phyloP scores from a whole-genome alignment of 1,140 invertebrate species.

The Nephila pilipes region DNA sequence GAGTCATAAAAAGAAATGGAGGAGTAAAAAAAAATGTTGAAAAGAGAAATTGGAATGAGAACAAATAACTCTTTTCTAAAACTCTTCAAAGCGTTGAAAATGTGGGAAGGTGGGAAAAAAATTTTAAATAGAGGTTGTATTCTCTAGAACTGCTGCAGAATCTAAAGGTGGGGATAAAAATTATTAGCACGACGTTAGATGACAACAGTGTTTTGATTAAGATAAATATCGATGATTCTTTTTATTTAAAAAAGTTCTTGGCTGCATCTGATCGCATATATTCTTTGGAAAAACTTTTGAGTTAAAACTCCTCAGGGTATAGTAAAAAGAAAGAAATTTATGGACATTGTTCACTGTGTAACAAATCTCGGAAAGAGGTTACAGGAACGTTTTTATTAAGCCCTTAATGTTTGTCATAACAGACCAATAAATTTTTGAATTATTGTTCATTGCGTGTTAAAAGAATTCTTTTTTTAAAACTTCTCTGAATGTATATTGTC shows the following conservation, averaged over 20 bases:
- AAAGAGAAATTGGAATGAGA: conserved; percentile 72
- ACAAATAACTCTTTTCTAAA: conserved; percentile 74
- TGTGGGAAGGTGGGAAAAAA: conserved; percentile 40
- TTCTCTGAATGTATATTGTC: not conserved
- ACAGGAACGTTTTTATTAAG: not conserved
- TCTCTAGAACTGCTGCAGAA: conserved; percentile 2
- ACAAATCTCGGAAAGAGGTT: conserved; percentile 43
- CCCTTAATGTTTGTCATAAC: conserved; percentile 37
- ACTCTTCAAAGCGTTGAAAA: conserved; percentile 64
- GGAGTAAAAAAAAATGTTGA: conserved; percentile 44
- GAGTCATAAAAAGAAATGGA: conserved; percentile 61
- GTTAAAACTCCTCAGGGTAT: conserved; percentile 10
- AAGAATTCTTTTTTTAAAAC: not conserved
- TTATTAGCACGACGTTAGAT: conserved; percentile 52
- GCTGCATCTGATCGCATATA: not conserved
- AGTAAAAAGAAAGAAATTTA: conserved; percentile 52
- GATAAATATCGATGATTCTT: conserved; percentile 45
- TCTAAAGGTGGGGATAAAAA: conserved; percentile 56
- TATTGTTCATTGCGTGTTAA: conserved; percentile 5
- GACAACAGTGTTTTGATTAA: conserved; percentile 72
- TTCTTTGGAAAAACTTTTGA: conserved; percentile 27
- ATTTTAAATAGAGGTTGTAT: conserved; percentile 20
- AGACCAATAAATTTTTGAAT: conserved; percentile 35
- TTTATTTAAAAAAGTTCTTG: not conserved
- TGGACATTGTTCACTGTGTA: conserved; percentile 2